Evolutionary conservation across 2,113 vertebrate genomes (phyloP).

Genomic region (Papio anubis): DNA sequence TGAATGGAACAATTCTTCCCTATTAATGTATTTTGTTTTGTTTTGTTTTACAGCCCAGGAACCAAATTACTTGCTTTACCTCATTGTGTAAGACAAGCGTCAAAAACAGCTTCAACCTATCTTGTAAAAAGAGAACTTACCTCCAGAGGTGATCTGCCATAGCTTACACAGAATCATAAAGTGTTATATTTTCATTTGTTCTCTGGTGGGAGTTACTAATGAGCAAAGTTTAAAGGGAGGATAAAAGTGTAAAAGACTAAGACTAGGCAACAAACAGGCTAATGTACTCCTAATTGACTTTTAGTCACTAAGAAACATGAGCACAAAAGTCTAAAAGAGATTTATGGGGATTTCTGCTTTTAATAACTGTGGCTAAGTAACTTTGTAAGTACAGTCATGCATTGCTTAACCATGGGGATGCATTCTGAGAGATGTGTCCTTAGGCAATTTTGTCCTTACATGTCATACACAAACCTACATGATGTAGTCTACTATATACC

Average conservation of each 20-base stretch:
- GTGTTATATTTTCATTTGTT: constrained; percentile 9
- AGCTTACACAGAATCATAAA: background rate
- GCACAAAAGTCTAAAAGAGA: background rate
- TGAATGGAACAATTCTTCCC: background rate
- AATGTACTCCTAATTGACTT: background rate
- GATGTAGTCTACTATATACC: background rate
- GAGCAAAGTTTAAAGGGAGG: background rate
- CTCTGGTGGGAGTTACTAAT: background rate
- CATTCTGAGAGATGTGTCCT: background rate
- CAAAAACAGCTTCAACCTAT: constrained; percentile 7
- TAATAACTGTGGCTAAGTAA: background rate
- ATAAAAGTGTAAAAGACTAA: constrained; percentile 33
- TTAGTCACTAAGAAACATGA: background rate
- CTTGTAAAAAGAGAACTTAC: background rate
- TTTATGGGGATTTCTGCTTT: constrained; percentile 10
- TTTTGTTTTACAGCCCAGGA: background rate
- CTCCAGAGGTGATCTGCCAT: background rate
- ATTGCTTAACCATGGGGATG: background rate
- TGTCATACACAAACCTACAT: background rate
- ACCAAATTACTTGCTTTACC: constrained; percentile 7
- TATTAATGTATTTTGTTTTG: background rate
- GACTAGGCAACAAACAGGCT: background rate
- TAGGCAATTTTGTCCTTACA: background rate
- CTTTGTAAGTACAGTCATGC: background rate
- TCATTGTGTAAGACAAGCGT: background rate